A percentile compares a stretch with the other conserved stretches of the same genome.
Evolutionary conservation across 30 jellyfish, hydroid and myxozoan genomes (phyloP).

Genomic region (Morbakka virulenta): DNA sequence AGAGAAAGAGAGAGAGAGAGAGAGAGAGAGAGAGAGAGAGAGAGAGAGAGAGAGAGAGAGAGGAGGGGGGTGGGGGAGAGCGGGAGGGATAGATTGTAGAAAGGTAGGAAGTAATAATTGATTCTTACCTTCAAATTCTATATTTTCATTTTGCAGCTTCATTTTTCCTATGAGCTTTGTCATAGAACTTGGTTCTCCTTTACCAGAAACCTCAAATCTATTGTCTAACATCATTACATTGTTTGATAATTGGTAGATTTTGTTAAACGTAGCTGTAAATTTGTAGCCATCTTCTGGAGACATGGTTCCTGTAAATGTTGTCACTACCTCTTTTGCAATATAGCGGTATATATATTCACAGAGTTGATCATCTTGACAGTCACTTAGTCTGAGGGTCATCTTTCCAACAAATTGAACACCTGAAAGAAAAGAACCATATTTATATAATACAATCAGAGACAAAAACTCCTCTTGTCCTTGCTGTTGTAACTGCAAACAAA

Average conservation of each 20-base stretch:
- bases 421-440: not conserved
- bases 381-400: not conserved
- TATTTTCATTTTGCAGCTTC: not conserved
- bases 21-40: too few species aligned
- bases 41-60: too few species aligned
- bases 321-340: not conserved
- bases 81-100: too few species aligned
- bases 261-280: not conserved
- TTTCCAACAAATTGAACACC: not conserved
- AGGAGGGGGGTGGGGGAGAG: too few species aligned
- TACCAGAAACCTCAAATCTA: not conserved
- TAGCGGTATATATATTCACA: not conserved
- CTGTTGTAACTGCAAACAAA: too few species aligned
- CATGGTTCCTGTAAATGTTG: not conserved
- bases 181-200: not conserved
- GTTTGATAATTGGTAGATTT: not conserved
- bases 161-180: not conserved
- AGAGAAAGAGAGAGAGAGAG: too few species aligned
- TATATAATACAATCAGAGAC: too few species aligned
- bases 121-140: not conserved
- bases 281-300: not conserved
- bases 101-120: too few species aligned
- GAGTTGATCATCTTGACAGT: not conserved
- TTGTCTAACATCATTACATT: not conserved
- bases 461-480: too few species aligned